A percentile compares a stretch with the other conserved stretches of the same genome.
Evolutionary conservation across 2,888 invertebrate genomes (phyloP).

Genomic region (Dicyrtoma fusca): DNA sequence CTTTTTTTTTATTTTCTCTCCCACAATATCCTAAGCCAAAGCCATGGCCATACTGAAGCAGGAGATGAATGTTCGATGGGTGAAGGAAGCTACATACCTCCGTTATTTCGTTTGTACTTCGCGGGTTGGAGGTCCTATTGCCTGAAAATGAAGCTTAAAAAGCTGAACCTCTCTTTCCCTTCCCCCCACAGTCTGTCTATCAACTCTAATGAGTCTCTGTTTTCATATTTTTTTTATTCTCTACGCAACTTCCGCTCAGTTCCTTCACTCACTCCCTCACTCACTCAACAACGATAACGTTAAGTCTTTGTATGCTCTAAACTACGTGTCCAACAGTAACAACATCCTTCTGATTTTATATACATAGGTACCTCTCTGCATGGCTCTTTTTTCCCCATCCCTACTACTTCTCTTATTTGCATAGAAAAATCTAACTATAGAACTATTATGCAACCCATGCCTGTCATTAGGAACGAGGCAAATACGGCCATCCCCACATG

Average conservation of each 20-base stretch:
- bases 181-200: constrained; percentile 22
- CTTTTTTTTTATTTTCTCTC: neutral
- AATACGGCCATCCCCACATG: neutral
- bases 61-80: no score
- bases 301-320: neutral
- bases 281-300: constrained; percentile 1
- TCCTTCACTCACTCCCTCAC: constrained; percentile 15
- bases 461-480: constrained; percentile 8
- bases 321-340: no score
- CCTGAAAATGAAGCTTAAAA: neutral
- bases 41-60: neutral
- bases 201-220: constrained; percentile 34
- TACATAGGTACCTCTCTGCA: no score
- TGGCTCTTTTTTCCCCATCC: no score
- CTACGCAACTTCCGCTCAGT: constrained; percentile 17
- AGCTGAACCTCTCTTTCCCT: neutral
- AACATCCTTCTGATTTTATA: no score
- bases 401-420: no score
- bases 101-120: neutral
- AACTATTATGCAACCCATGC: constrained; percentile 13
- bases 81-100: no score
- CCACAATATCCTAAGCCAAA: neutral
- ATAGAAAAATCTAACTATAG: no score
- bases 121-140: no score
- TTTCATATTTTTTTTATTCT: constrained; percentile 24